phyloP scores from a whole-genome alignment of 2,888 invertebrate species.

The Cylloceria caligata region DNA sequence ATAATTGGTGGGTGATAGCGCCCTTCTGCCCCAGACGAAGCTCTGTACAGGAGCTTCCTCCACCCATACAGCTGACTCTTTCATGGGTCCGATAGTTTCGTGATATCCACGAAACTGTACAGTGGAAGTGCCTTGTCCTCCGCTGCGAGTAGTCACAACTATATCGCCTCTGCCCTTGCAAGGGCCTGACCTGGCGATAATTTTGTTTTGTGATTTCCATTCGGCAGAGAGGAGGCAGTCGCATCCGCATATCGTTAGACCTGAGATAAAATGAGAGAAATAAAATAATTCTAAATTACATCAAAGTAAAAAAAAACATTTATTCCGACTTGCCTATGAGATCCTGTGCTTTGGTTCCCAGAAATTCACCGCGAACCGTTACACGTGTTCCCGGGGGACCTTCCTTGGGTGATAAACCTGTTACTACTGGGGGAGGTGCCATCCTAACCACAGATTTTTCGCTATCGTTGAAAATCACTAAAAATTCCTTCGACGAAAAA shows the following conservation, averaged over 20 bases:
- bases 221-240: constrained; percentile 98
- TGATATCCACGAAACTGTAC: constrained; percentile 95
- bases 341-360: constrained; percentile 94
- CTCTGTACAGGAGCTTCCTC: constrained; percentile 96
- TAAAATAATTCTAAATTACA: background rate
- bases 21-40: constrained; percentile 93
- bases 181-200: constrained; percentile 97
- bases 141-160: constrained; percentile 93
- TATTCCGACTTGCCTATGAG: constrained; percentile 89
- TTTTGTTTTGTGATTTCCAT: constrained; percentile 99
- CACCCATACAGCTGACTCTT: constrained; percentile 99
- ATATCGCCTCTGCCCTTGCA: constrained; percentile 97
- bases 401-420: constrained; percentile 99
- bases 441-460: constrained; percentile 76
- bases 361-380: constrained; percentile 97
- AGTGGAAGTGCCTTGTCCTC: constrained; percentile 95
- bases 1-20: constrained; percentile 93
- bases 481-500: background rate
- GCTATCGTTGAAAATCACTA: background rate
- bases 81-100: constrained; percentile 96
- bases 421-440: constrained; percentile 94
- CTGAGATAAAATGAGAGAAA: constrained; percentile 85
- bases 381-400: constrained; percentile 98
- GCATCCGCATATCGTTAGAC: constrained; percentile 97
- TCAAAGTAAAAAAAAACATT: background rate